Evolutionary conservation across 2,888 invertebrate genomes (phyloP), one percentile per base, ranked within the genome.

Genomic region (Fragum fragum): DNA sequence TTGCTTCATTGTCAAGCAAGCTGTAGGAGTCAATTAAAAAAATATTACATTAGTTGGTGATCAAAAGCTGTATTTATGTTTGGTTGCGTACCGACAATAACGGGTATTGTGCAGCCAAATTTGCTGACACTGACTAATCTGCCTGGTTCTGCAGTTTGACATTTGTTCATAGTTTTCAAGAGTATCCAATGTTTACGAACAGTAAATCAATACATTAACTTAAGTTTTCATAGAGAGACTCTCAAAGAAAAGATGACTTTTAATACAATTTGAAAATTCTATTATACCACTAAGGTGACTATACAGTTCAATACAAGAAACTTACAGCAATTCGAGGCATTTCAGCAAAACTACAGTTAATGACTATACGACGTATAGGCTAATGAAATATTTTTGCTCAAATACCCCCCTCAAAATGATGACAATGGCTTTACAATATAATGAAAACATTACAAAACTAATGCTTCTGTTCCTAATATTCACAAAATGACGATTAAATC

Each of bases 231-330:
- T 11, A 66, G 18, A 66, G 5, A 5, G 3, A n/a, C 47, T 47
- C 47, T 47, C 47, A 47, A 18, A 14, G n/a, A 47, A 47, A 47
- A 47, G 47, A 9, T n/a, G n/a, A 47, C 18, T 47, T 47, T 39
- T 47, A 47, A 47, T 47, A 47, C 47, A 47, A 9, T 23, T 21
- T 63, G 16, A 29, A 32, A 61, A 16, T 32, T 28, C 26, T 66
- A 26, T 57, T 16, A 42, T 66, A 66, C 66, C 66, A 66, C 66
- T n/a, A 42, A 6, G 42, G 42, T 66, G 66, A 66, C 66, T 66
- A 66, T 66, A 66, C 66, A 66, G 39, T 66, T 66, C 42, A 26
- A 66, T 66, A 66, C 66, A 66, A 66, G 66, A 42, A 61, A 66
- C 23, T 42, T 66, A 66, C 66, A 66, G 66, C 42, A 66, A 47